Evolutionary conservation across 1,140 invertebrate genomes (phyloP), one percentile per base, ranked within the genome.

Genomic region (Scaptodrosophila lebanonensis): DNA sequence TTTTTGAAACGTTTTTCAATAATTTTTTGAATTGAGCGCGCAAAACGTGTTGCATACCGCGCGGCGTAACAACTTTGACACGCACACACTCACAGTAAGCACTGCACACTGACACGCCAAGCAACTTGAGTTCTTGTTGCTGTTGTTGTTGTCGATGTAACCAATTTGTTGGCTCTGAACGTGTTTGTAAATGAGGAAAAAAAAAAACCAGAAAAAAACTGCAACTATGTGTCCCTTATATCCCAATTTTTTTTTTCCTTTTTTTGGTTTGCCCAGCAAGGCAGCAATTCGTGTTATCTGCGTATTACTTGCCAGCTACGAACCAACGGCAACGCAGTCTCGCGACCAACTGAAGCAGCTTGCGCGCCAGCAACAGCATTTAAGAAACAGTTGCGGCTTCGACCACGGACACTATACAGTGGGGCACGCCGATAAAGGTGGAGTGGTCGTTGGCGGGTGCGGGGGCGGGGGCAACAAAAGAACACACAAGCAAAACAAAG

Each of bases 331-430:
- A 58, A 60, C 58, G 76, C 76, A 75, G 75, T 75, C 76, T 60
- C 75, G 76, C 75, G 75, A 83, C 75, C 76, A 75, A 82, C 75
- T 82, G 75, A 83, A 53, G 70, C 62, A 53, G 58, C 35, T 29
- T 30, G 38, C 58, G 44, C 58, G 39, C 29, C 47, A 32, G 51
- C 66, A 67, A 47, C 56, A 57, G 36, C 76, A 75, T 82, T 82
- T 82, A 83, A 82, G 58, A 47, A 44, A 18, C 32, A 36, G 17
- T 22, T 17, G 33, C 45, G 22, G 45, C 12, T 9, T 8, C 13
- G 30, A 11, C 38, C 33, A 3, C 32, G 12, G 12, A n/a, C n/a
- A n/a, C n/a, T n/a, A n/a, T n/a, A n/a, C n/a, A n/a, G n/a, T n/a
- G n/a, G n/a, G 33, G 8, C 9, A 17, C 13, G 11, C 40, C 6